phyloP scores from a whole-genome alignment of 1,140 invertebrate genomes.

The Prorops nasuta region DNA sequence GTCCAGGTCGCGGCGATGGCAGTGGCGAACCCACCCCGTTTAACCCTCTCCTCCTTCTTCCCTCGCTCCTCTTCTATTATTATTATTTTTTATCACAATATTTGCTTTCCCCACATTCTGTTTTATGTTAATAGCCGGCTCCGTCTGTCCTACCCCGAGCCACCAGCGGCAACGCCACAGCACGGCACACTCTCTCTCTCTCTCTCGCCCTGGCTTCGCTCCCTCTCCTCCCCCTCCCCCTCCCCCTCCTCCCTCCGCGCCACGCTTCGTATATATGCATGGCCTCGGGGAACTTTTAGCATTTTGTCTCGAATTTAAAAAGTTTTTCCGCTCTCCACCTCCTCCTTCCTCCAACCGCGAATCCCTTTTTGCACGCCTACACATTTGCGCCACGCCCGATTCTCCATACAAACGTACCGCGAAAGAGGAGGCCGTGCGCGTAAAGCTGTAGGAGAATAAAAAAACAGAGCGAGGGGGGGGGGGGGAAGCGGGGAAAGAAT shows the following conservation, averaged over 20 bases:
- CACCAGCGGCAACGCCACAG: too few relatives aligned
- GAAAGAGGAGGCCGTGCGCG: too few relatives aligned
- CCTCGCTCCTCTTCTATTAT: conserved; percentile 36
- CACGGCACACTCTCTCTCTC: neutral
- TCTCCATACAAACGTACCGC: too few relatives aligned
- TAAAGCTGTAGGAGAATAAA: conserved; percentile 8
- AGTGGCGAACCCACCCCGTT: too few relatives aligned
- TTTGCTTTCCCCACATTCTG: conserved; percentile 53
- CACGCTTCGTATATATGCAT: conserved; percentile 44
- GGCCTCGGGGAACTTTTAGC: conserved; percentile 50
- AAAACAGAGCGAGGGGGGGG: too few relatives aligned
- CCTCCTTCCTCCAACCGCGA: conserved; percentile 11
- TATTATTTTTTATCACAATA: conserved; percentile 57
- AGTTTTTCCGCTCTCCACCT: conserved; percentile 24
- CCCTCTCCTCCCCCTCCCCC: conserved; percentile 18
- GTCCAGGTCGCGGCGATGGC: neutral
- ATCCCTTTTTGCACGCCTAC: too few relatives aligned
- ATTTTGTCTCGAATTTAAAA: conserved; percentile 52
- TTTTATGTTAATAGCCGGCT: conserved; percentile 51
- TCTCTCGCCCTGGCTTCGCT: conserved; percentile 9
- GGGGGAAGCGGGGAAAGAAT: too few relatives aligned
- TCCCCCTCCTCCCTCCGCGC: conserved; percentile 22
- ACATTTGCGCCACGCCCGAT: too few relatives aligned
- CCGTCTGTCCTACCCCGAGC: conserved; percentile 5
- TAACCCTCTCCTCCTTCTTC: conserved; percentile 9